These are phyloP conservation scores for Lydus trimaculatus DNA, from an alignment of 2,888 invertebrate species.

Conservation along the genomic window DNA sequence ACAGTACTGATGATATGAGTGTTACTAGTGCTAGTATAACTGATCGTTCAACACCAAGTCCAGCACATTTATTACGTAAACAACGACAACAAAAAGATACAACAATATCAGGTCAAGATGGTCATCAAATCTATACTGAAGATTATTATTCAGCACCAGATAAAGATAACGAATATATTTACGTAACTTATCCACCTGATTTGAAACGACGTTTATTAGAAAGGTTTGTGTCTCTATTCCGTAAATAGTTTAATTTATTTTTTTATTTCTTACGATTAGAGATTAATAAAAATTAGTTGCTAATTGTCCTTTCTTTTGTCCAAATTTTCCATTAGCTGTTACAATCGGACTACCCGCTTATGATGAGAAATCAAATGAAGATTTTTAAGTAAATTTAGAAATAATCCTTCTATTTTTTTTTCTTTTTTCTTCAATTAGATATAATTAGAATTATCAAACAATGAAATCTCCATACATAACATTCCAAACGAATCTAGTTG, in stretches of 20 bases:
- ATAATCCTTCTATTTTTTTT: not conserved
- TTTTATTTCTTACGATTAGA: conserved; percentile 6
- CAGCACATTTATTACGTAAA: conserved; percentile 65
- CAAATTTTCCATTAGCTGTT: conserved; percentile 68
- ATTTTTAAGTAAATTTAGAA: conserved; percentile 34
- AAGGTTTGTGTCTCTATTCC: conserved; percentile 65
- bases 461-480: conserved; percentile 4
- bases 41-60: conserved; percentile 72
- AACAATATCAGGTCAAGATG: conserved; percentile 46
- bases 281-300: conserved; percentile 18
- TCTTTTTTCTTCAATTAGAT: not conserved
- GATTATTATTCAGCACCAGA: conserved; percentile 61
- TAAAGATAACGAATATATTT: conserved; percentile 79
- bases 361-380: conserved; percentile 58
- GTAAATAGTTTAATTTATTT: conserved; percentile 10
- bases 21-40: conserved; percentile 72
- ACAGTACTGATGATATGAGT: conserved; percentile 75
- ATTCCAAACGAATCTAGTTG: not conserved
- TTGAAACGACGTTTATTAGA: conserved; percentile 82
- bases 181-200: conserved; percentile 88
- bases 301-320: conserved; percentile 21
- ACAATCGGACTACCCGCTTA: conserved; percentile 83
- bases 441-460: not conserved
- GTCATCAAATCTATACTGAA: conserved; percentile 58
- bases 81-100: conserved; percentile 53